Base-by-base conservation (phyloP, 1,140 invertebrate species). In the Drosophila lini region DNA sequence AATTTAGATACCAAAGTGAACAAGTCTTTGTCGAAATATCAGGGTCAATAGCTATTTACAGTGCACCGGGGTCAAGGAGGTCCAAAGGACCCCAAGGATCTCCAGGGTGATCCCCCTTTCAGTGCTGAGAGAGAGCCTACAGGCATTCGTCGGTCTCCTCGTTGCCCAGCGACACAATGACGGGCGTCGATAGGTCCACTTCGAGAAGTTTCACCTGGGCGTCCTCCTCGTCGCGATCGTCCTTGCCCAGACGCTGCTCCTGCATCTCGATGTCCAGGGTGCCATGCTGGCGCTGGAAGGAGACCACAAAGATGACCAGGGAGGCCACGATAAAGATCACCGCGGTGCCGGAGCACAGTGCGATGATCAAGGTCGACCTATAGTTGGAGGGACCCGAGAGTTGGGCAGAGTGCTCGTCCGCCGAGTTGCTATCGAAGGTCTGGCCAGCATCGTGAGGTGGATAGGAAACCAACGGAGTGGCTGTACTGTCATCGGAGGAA, bases 181-280 rank as follows among this genome's bases (percentile, higher is more conserved):
- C 77, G 8, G 85, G 69, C 10, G 78, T 36, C 1, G 90, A 70
- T 16, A 91, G 59, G 25, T 91, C 90, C 36, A 91, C 81, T 25
- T 91, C 86, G 7, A 91, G 71, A 25, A 91, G 61, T 44, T 90
- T 91, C 57, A 89, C 74, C 52, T 91, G 83, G 8, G 73, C 90
- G 67, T 91, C 86, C 45, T 91, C 90, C 50, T 91, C 86, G 8
- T 91, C 84, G 4, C 89, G 63, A 53, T 80, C 59, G 31, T 91
- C 91, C 68, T 91, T 91, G 25, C 90, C 90, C 52, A 86, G 57
- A 0, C 85, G 81, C 42, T 91, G 81, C 52, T 91, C 91, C 56
- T 91, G 91, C 91, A 91, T 91, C 57, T 91, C 91, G 34, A 91
- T 91, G 47, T 91, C 88, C 31, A 91, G 55, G 7, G 91, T 91